Base-by-base conservation (phyloP, 2,888 invertebrate species). In the Dynastes grantii region DNA sequence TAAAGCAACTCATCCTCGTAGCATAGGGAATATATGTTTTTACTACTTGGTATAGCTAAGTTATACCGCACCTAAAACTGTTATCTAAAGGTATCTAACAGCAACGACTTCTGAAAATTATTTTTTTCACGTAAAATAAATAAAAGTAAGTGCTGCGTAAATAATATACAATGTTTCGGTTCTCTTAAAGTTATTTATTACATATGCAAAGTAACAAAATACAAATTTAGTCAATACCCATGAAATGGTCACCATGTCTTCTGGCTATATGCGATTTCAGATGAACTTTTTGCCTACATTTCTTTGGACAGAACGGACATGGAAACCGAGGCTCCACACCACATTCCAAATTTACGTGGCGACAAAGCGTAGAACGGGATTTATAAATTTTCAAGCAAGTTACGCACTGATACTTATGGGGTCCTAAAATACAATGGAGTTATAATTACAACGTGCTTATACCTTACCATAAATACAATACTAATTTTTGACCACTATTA, bases 341-440 rank as follows among this genome's bases (percentile, higher is more conserved):
- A 77, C 84, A 84, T 67, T 84, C 84, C 58, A 81, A 82, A 49
- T 80, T 82, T 9, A 81, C 64, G 65, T 84, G 84, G 11, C 81
- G 81, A 58, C 77, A 76, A n/a, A 84, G 77, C 16, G 81, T 82
- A 11, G 79, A 78, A 11, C 51, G 80, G 16, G 81, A 80, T 27
- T 70, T 80, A 78, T 83, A 81, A 40, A 27, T 51, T 64, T 81
- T 81, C 55, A 32, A 13, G 68, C 81, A 81, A 22, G 75, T 64
- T 22, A 49, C 29, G 49, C 81, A 81, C 40, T 53, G 37, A 65
- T 73, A 79, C 51, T 45, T 22, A 29, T 64, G 22, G 32, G 53
- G 27, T 22, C 49, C 78, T 78, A 73, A 78, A 75, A 75, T 51
- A 68, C 22, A 22, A 68, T 22, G 4, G 40, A 51, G 27, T 68